Evolutionary conservation across 1,140 invertebrate genomes (phyloP).

Genomic region (Drosophila ohnishii): DNA sequence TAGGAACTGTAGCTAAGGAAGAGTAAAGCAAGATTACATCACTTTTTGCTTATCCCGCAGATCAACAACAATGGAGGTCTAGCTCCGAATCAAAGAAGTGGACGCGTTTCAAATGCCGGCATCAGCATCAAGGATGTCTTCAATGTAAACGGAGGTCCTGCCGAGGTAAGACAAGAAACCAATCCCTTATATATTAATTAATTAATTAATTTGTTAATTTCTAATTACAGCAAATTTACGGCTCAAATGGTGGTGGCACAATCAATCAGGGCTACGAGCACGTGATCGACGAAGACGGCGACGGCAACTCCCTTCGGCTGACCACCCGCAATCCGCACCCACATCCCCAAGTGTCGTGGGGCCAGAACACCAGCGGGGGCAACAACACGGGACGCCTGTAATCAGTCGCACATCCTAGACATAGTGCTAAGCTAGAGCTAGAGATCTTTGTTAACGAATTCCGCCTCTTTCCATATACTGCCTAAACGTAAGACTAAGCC

Average conservation of each 20-base stretch:
- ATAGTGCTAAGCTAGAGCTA: constrained; percentile 59
- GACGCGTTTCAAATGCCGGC: constrained; percentile 85
- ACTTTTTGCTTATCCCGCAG: constrained; percentile 15
- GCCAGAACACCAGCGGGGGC: constrained; percentile 69
- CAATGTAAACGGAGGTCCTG: constrained; percentile 84
- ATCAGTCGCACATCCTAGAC: constrained; percentile 28
- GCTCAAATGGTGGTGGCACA: constrained; percentile 84
- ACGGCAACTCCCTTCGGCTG: constrained; percentile 85
- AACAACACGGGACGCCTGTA: constrained; percentile 75
- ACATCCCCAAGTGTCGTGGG: constrained; percentile 76
- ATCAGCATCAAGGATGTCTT: constrained; percentile 86
- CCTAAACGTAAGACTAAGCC: constrained; percentile 42
- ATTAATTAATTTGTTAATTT: no score
- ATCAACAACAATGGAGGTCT: constrained; percentile 76
- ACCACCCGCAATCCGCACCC: constrained; percentile 84
- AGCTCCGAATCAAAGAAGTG: constrained; percentile 80
- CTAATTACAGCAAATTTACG: constrained; percentile 76
- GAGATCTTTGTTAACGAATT: constrained; percentile 51
- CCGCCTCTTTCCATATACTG: constrained; percentile 51
- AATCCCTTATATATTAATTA: not conserved
- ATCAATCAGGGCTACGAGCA: constrained; percentile 86
- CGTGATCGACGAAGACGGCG: constrained; percentile 85
- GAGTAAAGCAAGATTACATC: no score
- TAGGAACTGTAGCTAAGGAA: not conserved
- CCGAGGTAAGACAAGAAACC: constrained; percentile 49